These are phyloP conservation scores for Montipora cactus DNA, from an alignment of 64 coral and sea anemone genomes.

Conservation along the genomic window DNA sequence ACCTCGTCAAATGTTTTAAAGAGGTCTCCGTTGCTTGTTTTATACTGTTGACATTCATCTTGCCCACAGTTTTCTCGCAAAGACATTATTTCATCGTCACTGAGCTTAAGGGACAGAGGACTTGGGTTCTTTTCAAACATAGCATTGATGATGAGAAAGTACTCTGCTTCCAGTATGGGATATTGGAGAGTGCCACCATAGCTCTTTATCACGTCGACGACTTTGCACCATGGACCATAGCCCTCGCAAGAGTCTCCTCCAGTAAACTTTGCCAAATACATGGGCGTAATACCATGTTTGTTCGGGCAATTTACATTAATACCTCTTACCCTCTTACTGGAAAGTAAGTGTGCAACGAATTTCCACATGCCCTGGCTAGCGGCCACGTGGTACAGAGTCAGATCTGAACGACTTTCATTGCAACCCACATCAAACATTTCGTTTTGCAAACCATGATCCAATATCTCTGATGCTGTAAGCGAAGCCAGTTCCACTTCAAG, in stretches of 20 bases:
- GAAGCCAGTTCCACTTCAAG: slow-evolving; percentile 84
- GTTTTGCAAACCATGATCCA: slow-evolving; percentile 27
- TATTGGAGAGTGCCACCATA: slow-evolving; percentile 56
- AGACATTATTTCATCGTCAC: slow-evolving; percentile 20
- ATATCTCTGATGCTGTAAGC: slow-evolving; percentile 48
- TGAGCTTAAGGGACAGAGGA: slow-evolving; percentile 19
- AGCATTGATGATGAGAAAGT: slow-evolving; percentile 67
- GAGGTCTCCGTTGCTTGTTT: not conserved
- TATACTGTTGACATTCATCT: slow-evolving; percentile 7
- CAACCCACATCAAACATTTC: slow-evolving; percentile 70
- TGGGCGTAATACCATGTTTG: slow-evolving; percentile 79
- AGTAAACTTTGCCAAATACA: slow-evolving; percentile 74
- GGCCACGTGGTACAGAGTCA: slow-evolving; percentile 76
- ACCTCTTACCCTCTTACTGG: not conserved
- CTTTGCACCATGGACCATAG: slow-evolving; percentile 87
- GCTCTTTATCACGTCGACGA: slow-evolving; percentile 45
- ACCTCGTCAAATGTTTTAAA: slow-evolving; percentile 37
- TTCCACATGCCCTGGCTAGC: slow-evolving; percentile 87
- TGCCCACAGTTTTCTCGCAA: slow-evolving; percentile 30
- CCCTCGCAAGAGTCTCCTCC: slow-evolving; percentile 49
- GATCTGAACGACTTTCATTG: not conserved
- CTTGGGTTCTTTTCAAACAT: slow-evolving; percentile 44
- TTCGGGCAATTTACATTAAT: slow-evolving; percentile 77
- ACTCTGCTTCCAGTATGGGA: slow-evolving; percentile 63
- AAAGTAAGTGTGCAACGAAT: slow-evolving; percentile 64